phyloP scores from a whole-genome alignment of 2,113 vertebrate genomes.

The Seriola dumerili region DNA sequence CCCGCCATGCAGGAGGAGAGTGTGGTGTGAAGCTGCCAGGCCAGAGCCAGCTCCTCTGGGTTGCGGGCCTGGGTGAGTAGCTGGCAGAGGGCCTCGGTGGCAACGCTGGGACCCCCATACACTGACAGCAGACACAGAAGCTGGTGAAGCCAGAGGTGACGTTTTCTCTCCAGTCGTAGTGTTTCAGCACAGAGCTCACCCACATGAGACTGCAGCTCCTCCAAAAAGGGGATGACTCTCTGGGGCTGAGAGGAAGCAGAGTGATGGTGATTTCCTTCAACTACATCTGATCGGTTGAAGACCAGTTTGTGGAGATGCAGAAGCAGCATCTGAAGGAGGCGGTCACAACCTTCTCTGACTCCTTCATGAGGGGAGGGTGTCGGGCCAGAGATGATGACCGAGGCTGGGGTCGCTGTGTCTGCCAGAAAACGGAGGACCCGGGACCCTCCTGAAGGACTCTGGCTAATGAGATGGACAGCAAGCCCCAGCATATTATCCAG shows the following conservation, averaged over 20 bases:
- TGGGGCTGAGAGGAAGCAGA: slow-evolving; percentile 76
- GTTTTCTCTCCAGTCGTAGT: slow-evolving; percentile 89
- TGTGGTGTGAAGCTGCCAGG: slow-evolving; percentile 89
- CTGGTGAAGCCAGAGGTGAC: slow-evolving; percentile 94
- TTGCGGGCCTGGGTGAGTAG: slow-evolving; percentile 88
- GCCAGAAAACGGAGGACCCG: slow-evolving; percentile 90
- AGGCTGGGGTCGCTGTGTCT: slow-evolving; percentile 92
- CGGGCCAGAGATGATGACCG: slow-evolving; percentile 90
- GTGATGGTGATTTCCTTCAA: slow-evolving; percentile 71
- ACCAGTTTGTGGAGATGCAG: slow-evolving; percentile 94
- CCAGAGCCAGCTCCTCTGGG: slow-evolving; percentile 91
- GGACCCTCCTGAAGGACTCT: slow-evolving; percentile 90
- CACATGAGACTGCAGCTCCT: slow-evolving; percentile 88
- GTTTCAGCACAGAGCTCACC: slow-evolving; percentile 91
- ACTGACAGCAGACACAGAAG: slow-evolving; percentile 90
- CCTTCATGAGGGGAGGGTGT: slow-evolving; percentile 88
- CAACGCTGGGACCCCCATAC: slow-evolving; percentile 89
- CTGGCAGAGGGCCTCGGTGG: slow-evolving; percentile 91
- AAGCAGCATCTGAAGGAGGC: slow-evolving; percentile 91
- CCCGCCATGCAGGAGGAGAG: slow-evolving; percentile 89
- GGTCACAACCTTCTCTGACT: slow-evolving; percentile 92
- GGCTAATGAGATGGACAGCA: slow-evolving; percentile 92
- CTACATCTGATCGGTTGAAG: slow-evolving; percentile 84
- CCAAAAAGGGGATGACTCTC: slow-evolving; percentile 89
- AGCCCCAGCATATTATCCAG: slow-evolving; percentile 91